These are phyloP conservation scores for Cephonodes hylas DNA, from an alignment of 2,888 invertebrate species.

Conservation along the genomic window DNA sequence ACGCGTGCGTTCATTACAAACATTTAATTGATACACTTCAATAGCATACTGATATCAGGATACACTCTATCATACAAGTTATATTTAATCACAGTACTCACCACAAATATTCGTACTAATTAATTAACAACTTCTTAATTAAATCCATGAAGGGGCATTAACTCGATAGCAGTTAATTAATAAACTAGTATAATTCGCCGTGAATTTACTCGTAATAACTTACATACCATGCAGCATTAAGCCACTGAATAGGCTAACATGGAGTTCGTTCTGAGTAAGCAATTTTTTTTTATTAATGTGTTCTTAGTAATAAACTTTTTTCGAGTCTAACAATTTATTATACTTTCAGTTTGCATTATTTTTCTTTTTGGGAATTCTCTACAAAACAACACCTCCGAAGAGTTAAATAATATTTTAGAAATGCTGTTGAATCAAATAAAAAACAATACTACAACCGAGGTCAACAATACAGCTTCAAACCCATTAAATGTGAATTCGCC, in stretches of 20 bases:
- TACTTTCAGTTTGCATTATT: background rate
- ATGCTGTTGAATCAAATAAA: background rate
- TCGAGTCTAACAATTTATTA: background rate
- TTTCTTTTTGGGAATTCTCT: background rate
- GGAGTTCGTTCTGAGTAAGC: constrained; percentile 44
- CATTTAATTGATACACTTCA: background rate
- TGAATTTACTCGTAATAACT: constrained; percentile 14
- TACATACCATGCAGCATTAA: constrained; percentile 32
- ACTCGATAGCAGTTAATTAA: constrained; percentile 58
- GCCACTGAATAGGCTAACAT: constrained; percentile 28
- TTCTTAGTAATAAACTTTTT: background rate
- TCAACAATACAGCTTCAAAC: background rate
- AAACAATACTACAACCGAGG: background rate
- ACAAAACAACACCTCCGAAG: background rate
- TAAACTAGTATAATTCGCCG: constrained; percentile 36
- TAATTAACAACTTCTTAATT: constrained; percentile 45
- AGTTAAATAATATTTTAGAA: background rate
- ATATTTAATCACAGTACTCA: constrained; percentile 17
- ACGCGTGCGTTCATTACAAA: background rate
- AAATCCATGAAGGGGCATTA: constrained; percentile 41
- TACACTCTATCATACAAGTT: background rate
- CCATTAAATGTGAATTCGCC: background rate
- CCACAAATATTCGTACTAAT: constrained; percentile 23
- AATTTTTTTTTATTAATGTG: background rate
- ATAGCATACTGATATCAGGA: too few species aligned